Conservation (phyloP, 2,113 vertebrate species). For the Empidonax alnorum region DNA sequence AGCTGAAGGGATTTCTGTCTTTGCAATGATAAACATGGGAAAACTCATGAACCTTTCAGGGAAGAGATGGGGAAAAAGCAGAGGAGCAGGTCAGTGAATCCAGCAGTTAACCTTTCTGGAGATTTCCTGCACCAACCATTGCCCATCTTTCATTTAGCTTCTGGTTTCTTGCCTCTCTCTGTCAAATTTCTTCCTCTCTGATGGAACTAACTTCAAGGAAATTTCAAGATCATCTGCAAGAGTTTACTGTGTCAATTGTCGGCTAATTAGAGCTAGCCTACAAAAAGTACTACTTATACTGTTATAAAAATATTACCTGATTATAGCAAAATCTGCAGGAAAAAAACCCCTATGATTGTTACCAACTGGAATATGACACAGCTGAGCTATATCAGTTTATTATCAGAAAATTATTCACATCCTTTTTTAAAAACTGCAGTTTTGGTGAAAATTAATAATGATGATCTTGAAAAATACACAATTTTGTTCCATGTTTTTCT, state of each 20-base stretch:
- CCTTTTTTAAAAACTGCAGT: neutral
- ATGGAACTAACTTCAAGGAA: neutral
- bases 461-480: neutral
- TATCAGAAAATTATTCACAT: neutral
- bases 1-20: neutral
- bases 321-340: neutral
- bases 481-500: neutral
- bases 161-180: neutral
- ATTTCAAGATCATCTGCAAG: slow-evolving; percentile 5
- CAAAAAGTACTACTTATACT: neutral
- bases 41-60: neutral
- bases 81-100: neutral
- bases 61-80: neutral
- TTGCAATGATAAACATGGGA: neutral
- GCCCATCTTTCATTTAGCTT: neutral
- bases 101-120: neutral
- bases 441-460: slow-evolving; percentile 7
- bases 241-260: neutral
- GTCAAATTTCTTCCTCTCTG: neutral
- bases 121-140: neutral
- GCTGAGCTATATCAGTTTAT: neutral
- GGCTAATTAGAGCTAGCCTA: slow-evolving; percentile 27
- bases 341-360: neutral
- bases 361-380: neutral
- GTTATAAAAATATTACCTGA: neutral